These are phyloP conservation scores for Andricus curvator DNA, from an alignment of 2,888 invertebrate species.

Conservation along the genomic window DNA sequence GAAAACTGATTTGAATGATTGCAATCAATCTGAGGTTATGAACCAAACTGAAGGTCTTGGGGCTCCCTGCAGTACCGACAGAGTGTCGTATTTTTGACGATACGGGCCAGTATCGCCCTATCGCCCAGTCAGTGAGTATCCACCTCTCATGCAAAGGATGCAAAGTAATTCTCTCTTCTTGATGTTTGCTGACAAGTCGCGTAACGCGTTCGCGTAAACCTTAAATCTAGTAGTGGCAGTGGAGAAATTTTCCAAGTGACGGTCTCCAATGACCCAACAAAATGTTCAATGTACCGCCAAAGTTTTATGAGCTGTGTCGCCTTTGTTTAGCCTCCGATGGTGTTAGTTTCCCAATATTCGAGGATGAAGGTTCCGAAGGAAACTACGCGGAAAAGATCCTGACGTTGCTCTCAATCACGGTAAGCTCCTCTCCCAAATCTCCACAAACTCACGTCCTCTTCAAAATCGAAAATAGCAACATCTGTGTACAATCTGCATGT, in stretches of 20 bases:
- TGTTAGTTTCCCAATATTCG: constrained; percentile 88
- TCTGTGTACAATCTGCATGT: constrained; percentile 45
- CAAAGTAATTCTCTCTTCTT: no score
- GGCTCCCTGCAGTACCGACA: no score
- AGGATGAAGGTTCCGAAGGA: constrained; percentile 86
- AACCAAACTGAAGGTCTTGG: no score
- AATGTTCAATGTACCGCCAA: constrained; percentile 94
- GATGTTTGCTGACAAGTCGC: constrained; percentile 65
- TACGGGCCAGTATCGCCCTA: no score
- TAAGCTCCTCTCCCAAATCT: constrained; percentile 57
- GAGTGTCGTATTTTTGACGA: no score
- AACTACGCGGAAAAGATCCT: constrained; percentile 84
- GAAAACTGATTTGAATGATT: no score
- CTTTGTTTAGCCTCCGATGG: constrained; percentile 92
- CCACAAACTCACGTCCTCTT: constrained; percentile 16
- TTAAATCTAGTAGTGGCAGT: constrained; percentile 69
- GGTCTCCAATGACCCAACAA: background rate
- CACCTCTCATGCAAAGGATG: no score
- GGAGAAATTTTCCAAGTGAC: constrained; percentile 60
- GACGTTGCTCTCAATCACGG: constrained; percentile 74
- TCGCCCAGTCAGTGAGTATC: no score
- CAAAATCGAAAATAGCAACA: constrained; percentile 47
- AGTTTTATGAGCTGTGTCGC: constrained; percentile 96
- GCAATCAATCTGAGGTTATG: no score
- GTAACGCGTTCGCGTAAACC: constrained; percentile 56